phyloP scores from a whole-genome alignment of 2,113 vertebrate species.

The Salvator merianae region DNA sequence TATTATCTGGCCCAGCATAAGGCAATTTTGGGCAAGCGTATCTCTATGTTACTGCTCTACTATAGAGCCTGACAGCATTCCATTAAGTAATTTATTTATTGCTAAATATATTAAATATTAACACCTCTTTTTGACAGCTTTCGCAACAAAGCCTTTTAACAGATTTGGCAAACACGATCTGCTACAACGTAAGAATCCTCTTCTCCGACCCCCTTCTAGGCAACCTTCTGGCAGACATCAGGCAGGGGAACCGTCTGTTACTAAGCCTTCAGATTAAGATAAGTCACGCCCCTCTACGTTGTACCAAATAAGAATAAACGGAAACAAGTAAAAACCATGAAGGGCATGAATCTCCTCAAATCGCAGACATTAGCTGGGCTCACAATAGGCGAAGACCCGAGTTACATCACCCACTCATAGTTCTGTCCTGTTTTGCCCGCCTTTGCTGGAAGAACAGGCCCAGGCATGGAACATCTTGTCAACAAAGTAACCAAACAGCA shows the following conservation, averaged over 20 bases:
- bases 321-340: not conserved
- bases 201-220: not conserved
- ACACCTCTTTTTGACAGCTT: not conserved
- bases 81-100: not conserved
- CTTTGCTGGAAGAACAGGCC: not conserved
- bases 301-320: not conserved
- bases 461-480: too few relatives aligned
- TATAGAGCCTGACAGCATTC: not conserved
- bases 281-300: not conserved
- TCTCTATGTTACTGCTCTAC: not conserved
- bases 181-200: not conserved
- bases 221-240: not conserved
- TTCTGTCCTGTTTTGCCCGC: not conserved
- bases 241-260: not conserved
- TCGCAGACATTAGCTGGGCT: not conserved
- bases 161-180: too few relatives aligned
- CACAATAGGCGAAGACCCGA: not conserved
- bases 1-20: not conserved
- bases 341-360: not conserved
- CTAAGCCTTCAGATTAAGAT: not conserved
- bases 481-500: not conserved
- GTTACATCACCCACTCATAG: not conserved
- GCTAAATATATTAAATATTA: not conserved
- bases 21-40: not conserved
- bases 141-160: not conserved